Base-by-base conservation (phyloP, 2,113 vertebrate genomes). In the Vireo altiloquus region DNA sequence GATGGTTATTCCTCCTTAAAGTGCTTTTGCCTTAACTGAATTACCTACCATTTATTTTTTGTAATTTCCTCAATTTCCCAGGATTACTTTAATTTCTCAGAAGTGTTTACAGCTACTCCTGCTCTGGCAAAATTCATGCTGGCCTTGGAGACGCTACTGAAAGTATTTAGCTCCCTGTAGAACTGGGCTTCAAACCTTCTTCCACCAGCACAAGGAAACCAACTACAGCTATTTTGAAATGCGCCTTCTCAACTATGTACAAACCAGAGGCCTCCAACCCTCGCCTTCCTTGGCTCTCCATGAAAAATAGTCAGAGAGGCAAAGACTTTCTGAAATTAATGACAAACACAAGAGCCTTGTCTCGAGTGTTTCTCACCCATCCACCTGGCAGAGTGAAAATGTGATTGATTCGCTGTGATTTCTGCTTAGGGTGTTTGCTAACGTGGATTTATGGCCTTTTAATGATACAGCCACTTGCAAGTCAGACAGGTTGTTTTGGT, bases 281-380 rank as follows among this genome's bases (percentile, higher is more conserved):
- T 54, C 3, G 0, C 33, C 59, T 72, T 65, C 21, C 12, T 39
- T 23, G 54, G 42, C 40, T 66, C 50, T 28, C 0, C 0, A 5
- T 37, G 39, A 27, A 66, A 87, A 79, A 61, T 15, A 28, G 49
- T 11, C 16, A 2, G 53, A 20, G 63, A 30, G n/a, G 46, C 37
- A 63, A 24, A 75, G 65, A 1, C n/a, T 63, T 87, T 31, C 10
- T 52, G 24, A 65, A 72, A 42, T 21, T 42, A 28, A 28, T 31
- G 28, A 22, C 54, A 37, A 52, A 30, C 35, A 30, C 56, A 37
- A 44, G 50, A 74, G 52, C n/a, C 21, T 75, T 35, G 20, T 63
- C 50, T 64, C 0, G 4, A 54, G n/a, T 0, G 4, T 74, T 64
- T 30, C 54, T 80, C 57, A 13, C 23, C 25, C 31, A 0, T 13